These are phyloP conservation scores for Xenus cinereus DNA, from an alignment of 2,113 vertebrate genomes.

Conservation along the genomic window DNA sequence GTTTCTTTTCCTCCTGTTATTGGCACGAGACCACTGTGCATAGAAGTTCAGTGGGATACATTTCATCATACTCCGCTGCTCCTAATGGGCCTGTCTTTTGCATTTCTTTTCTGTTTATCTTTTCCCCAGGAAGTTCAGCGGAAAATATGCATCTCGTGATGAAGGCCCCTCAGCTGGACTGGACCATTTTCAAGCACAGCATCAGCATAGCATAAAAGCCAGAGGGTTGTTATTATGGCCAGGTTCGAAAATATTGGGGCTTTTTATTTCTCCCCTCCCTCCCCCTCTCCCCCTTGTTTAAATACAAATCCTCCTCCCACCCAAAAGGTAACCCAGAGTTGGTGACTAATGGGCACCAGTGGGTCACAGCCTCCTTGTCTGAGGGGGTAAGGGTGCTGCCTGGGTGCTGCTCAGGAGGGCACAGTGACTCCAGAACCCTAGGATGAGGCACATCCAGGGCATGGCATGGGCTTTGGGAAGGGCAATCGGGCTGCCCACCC, in stretches of 20 bases:
- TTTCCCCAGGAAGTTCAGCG: constrained; percentile 74
- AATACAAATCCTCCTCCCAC: background rate
- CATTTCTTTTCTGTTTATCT: constrained; percentile 71
- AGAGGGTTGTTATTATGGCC: constrained; percentile 23
- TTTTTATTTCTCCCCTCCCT: background rate
- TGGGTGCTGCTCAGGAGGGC: background rate
- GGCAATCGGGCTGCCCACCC: background rate
- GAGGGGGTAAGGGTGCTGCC: background rate
- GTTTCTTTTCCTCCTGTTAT: constrained; percentile 58
- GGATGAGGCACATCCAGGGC: background rate
- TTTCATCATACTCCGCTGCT: constrained; percentile 52
- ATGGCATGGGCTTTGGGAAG: background rate
- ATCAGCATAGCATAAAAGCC: constrained; percentile 46
- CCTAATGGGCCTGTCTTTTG: constrained; percentile 47
- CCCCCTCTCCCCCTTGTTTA: background rate
- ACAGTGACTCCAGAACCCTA: background rate
- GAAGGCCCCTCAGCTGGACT: constrained; percentile 65
- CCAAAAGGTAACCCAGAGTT: background rate
- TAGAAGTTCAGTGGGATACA: constrained; percentile 62
- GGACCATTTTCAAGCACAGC: constrained; percentile 67
- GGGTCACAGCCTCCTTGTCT: background rate
- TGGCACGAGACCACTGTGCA: constrained; percentile 36
- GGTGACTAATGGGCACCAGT: background rate
- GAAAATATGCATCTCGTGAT: constrained; percentile 71
- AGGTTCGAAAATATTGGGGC: constrained; percentile 34